Base-by-base conservation (phyloP, 2,113 vertebrate genomes). In the Dipodomys spectabilis region DNA sequence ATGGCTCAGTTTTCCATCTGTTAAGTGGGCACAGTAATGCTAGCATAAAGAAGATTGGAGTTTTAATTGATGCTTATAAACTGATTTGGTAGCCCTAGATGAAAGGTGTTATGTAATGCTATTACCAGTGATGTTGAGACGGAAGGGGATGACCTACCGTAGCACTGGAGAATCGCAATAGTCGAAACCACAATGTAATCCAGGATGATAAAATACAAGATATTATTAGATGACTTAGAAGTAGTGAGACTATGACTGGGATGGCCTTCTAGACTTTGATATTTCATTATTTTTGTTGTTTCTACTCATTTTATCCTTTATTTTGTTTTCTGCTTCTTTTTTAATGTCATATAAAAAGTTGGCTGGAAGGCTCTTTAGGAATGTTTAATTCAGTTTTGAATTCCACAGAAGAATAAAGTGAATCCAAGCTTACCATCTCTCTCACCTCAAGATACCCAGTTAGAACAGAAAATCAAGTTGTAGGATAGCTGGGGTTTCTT, bases 191-290 rank as follows among this genome's bases (percentile, higher is more conserved):
- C 82, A 92, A 5, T 90, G 85, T 92, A 96, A 96, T 94, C 78
- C 90, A 96, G 93, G 82, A 93, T 95, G 84, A 93, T 95, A 93
- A 97, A 95, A 93, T 64, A 82, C 20, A 96, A 87, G 82, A 79
- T 95, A 80, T 96, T 90, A 96, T 94, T 93, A 96, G 82, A 83
- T 95, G 93, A 96, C 90, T 97, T 95, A 95, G 88, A 90, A 92
- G 78, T 79, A 60, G 62, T 90, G 82, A 92, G 69, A 69, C 79
- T 88, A 85, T 86, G 82, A 71, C 89, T 90, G 35, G 68, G 96
- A 75, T 90, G 81, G 85, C 39, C 72, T 92, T 28, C n/a, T 82
- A 62, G 69, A 77, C 92, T 83, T 80, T 95, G 30, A 32, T 71
- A 74, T 94, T 93, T 94, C 91, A 91, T 86, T 92, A 72, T 86